Conservation (phyloP, 2,113 vertebrate species). For the Tor tambroides region DNA sequence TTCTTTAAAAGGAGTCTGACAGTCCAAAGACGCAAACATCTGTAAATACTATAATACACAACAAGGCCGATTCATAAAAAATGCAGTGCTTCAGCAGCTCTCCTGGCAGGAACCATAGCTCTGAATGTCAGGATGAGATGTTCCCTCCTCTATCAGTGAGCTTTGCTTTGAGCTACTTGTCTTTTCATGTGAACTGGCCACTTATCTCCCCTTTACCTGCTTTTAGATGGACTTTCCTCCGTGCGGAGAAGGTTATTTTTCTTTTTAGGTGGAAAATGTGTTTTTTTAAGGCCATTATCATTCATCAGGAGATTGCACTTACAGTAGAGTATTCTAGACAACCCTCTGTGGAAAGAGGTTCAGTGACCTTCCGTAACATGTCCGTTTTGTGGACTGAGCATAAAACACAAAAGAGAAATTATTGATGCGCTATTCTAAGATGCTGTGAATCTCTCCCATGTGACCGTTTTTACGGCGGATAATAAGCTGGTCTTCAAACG, state of each 20-base stretch:
- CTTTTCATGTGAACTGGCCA: constrained; percentile 32
- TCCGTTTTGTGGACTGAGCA: constrained; percentile 59
- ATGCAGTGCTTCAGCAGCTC: constrained; percentile 72
- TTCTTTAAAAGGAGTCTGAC: constrained; percentile 19
- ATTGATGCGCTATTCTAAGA: constrained; percentile 45
- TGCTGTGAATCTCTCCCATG: constrained; percentile 21
- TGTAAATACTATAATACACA: constrained; percentile 70
- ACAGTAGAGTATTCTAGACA: constrained; percentile 55
- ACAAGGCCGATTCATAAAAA: constrained; percentile 75
- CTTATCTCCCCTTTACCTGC: background rate
- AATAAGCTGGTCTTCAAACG: constrained; percentile 28
- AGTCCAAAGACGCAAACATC: background rate
- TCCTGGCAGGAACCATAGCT: constrained; percentile 72
- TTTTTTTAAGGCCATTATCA: constrained; percentile 22
- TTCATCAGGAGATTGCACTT: constrained; percentile 50
- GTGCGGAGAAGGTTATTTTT: constrained; percentile 2
- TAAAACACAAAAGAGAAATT: constrained; percentile 29
- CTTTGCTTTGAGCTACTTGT: constrained; percentile 31
- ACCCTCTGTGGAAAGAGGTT: constrained; percentile 59
- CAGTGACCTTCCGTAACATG: constrained; percentile 64
- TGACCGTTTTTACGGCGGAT: constrained; percentile 4
- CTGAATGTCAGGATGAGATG: constrained; percentile 69
- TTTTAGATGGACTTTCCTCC: constrained; percentile 19
- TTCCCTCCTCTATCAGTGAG: constrained; percentile 46
- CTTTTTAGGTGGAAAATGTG: background rate